Evolutionary conservation across 2,888 invertebrate genomes (phyloP).

Genomic region (Teleogryllus oceanicus): DNA sequence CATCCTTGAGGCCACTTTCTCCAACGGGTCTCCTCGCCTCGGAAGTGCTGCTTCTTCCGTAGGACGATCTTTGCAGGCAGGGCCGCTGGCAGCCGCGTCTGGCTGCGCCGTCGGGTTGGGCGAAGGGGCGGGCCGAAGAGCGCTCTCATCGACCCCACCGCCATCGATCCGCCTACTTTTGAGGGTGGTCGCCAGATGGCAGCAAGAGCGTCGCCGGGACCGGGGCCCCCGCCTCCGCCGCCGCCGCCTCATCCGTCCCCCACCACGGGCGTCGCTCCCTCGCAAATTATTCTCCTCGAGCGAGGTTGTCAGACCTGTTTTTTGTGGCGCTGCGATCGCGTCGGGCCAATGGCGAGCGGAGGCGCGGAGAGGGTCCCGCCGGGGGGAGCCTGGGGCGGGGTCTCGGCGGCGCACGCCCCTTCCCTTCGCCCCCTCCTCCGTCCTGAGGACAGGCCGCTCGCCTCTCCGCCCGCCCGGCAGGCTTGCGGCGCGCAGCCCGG

Average conservation of each 20-base stretch:
- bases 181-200: neutral
- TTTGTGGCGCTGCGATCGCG: neutral
- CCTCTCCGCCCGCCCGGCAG: neutral
- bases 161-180: neutral
- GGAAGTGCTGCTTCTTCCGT: too few relatives aligned
- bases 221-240: neutral
- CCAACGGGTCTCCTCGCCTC: too few relatives aligned
- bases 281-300: conserved; percentile 18
- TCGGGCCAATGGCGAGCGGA: neutral
- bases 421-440: neutral
- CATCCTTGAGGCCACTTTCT: too few relatives aligned
- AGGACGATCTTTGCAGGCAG: too few relatives aligned
- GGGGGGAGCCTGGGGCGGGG: neutral
- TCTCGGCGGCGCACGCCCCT: neutral
- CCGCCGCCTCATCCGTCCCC: neutral
- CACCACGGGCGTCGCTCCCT: neutral
- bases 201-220: neutral
- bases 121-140: neutral
- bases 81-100: neutral
- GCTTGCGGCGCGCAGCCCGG: too few relatives aligned
- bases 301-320: conserved; percentile 4
- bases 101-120: neutral
- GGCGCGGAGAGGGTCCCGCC: neutral
- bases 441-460: neutral
- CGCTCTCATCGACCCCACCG: neutral